Base-by-base conservation (phyloP, 1,140 invertebrate species). In the Drosophila sp. region DNA sequence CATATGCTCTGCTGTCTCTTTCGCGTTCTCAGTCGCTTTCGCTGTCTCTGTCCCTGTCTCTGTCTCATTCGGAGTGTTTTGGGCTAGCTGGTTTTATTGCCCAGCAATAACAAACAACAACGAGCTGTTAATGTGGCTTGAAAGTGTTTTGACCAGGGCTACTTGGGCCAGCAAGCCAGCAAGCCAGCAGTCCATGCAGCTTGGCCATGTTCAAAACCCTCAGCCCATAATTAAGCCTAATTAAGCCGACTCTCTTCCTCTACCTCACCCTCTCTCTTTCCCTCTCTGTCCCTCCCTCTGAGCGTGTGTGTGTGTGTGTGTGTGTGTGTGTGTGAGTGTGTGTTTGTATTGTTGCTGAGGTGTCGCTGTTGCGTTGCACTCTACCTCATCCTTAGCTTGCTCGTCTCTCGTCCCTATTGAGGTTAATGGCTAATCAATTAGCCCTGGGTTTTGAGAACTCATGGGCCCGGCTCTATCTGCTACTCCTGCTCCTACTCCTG, bases 351-450 rank as follows among this genome's bases (percentile, higher is more conserved):
- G 43, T 34, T 48, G 38, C 46, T 64, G 51, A 86, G 82, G 82
- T 86, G 81, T 86, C 66, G 80, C 67, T 54, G 25, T 25, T 53
- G n/a, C 61, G 14, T 51, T 25, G 29, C 18, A 46, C 53, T 65
- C 43, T 18, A 48, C 18, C 63, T 66, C 69, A 65, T 74, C 72
- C 78, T 75, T 59, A 71, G 38, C 41, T 14, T 13, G 48, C 32
- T 7, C 16, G 7, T 46, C 45, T 25, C 45, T 57, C 48, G 50
- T 62, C 50, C 72, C 65, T 74, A 87, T 87, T 79, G 76, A 80
- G 82, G 83, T 87, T 87, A 87, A 87, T 87, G 82, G 82, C 78
- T 89, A 87, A 87, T 87, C 83, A 87, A 87, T 87, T 87, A 87
- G 83, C 72, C 43, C 34, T 51, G 25, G 64, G 36, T 50, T 43